These are phyloP conservation scores for Nebria ingens DNA, from an alignment of 1,140 invertebrate species.

Conservation along the genomic window DNA sequence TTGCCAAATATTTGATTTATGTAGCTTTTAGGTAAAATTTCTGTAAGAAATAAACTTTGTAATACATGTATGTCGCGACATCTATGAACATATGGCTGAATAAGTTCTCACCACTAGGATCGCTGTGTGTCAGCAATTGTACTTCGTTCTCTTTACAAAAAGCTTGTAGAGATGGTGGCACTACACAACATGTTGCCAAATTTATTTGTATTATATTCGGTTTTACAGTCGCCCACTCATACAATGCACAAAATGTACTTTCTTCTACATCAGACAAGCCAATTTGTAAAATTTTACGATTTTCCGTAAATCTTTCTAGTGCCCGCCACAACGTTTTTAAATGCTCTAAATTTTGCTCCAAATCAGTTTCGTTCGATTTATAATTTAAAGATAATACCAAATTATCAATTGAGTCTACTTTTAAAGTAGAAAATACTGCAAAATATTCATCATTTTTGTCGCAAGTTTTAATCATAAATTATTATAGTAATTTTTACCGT, in stretches of 20 bases:
- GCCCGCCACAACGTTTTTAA: constrained; percentile 63
- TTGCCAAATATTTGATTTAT: constrained; percentile 41
- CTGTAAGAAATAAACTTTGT: constrained; percentile 36
- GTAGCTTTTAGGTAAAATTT: constrained; percentile 45
- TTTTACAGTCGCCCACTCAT: constrained; percentile 70
- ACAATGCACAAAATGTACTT: constrained; percentile 61
- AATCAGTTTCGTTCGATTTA: constrained; percentile 36
- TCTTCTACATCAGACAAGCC: constrained; percentile 87
- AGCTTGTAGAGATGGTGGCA: constrained; percentile 76
- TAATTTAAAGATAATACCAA: constrained; percentile 61
- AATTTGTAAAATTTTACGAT: constrained; percentile 57
- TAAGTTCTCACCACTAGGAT: constrained; percentile 63
- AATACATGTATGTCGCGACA: not conserved
- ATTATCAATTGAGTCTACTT: constrained; percentile 58
- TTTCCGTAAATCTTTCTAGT: constrained; percentile 56
- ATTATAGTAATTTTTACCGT: constrained; percentile 34
- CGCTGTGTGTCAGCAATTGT: constrained; percentile 90
- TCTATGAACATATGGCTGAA: constrained; percentile 2
- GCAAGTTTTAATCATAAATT: constrained; percentile 24
- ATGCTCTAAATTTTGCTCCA: constrained; percentile 45
- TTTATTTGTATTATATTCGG: constrained; percentile 93
- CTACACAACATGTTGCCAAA: constrained; percentile 89
- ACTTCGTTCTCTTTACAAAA: constrained; percentile 87
- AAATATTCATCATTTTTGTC: constrained; percentile 24
- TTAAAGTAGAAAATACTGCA: constrained; percentile 54